Evolutionary conservation across 2,888 invertebrate genomes (phyloP), one percentile per base, ranked within the genome.

Genomic region (Cybosia mesomella): DNA sequence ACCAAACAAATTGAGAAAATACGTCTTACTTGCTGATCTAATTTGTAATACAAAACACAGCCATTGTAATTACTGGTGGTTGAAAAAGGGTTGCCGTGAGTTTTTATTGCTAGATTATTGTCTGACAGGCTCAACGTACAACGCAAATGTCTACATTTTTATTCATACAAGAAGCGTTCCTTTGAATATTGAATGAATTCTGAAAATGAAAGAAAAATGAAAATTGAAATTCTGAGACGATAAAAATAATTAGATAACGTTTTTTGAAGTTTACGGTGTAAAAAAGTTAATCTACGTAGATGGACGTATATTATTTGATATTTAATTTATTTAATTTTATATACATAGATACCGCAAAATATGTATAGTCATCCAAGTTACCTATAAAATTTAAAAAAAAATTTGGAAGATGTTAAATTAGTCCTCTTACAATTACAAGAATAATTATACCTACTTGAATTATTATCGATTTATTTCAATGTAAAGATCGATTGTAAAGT

Each of bases 31-130:
- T 18, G n/a, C 49, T n/a, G n/a, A 49, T 9, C 49, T 49, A 49
- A 49, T 49, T 49, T n/a, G 49, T n/a, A 49, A n/a, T n/a, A n/a
- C n/a, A n/a, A n/a, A 49, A 49, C n/a, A 49, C 15, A 9, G n/a
- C n/a, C 49, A n/a, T 49, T 49, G 49, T 49, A 49, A 49, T 49
- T 49, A 49, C 49, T n/a, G 49, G 9, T n/a, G 49, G n/a, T 49
- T 49, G 49, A 49, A 49, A 49, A 49, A 49, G 49, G 49, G 49
- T n/a, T 49, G n/a, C 49, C 9, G 49, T 18, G 49, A 43, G 43
- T 43, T 49, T 43, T 49, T 49, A 49, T 49, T n/a, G 49, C 8
- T 1, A 5, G 39, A n/a, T 18, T 49, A 18, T 49, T 49, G 15
- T 49, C 49, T 49, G 49, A 49, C n/a, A n/a, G 49, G n/a, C n/a